Percentiles rank a stretch among this genome's conserved stretches.
Conservation (phyloP, 2,888 invertebrate genomes). For the Tetragonisca angustula region DNA sequence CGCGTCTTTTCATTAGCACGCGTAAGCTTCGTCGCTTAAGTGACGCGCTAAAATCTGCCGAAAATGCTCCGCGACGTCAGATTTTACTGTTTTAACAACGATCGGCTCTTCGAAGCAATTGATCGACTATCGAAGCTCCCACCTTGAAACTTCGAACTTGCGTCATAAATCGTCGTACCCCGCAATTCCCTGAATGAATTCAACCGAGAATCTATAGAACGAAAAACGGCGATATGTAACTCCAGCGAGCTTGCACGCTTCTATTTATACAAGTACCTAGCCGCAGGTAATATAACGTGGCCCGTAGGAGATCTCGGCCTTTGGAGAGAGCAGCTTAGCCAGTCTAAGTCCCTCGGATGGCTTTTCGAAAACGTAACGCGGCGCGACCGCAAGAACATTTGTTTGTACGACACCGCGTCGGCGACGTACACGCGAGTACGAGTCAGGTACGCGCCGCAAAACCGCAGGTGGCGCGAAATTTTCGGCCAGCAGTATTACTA, state of each 20-base stretch:
- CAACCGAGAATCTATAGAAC: not conserved
- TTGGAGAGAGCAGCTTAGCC: slow-evolving; percentile 3
- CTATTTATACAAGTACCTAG: not conserved
- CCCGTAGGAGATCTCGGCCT: not conserved
- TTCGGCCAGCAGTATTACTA: slow-evolving; percentile 71
- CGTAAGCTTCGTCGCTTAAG: slow-evolving; percentile 18
- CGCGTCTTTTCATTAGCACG: slow-evolving; percentile 23
- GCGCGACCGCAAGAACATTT: slow-evolving; percentile 54
- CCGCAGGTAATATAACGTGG: not conserved
- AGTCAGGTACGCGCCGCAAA: slow-evolving; percentile 63
- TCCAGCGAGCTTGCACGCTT: too few relatives aligned
- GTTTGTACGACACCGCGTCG: slow-evolving; percentile 62
- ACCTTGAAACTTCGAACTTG: fast-evolving
- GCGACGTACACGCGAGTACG: slow-evolving; percentile 37
- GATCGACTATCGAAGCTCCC: not conserved
- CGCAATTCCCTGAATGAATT: not conserved
- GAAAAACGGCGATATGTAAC: too few relatives aligned
- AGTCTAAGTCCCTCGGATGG: not conserved
- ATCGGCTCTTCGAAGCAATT: too few relatives aligned
- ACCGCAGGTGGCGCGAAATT: slow-evolving; percentile 72
- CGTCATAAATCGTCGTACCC: not conserved
- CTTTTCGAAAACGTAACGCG: slow-evolving; percentile 46
- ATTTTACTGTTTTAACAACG: not conserved
- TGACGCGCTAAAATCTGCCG: not conserved
- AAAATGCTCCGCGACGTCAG: not conserved